Evolutionary conservation across 2,888 invertebrate genomes (phyloP).

Genomic region (Slavum lentiscoides): DNA sequence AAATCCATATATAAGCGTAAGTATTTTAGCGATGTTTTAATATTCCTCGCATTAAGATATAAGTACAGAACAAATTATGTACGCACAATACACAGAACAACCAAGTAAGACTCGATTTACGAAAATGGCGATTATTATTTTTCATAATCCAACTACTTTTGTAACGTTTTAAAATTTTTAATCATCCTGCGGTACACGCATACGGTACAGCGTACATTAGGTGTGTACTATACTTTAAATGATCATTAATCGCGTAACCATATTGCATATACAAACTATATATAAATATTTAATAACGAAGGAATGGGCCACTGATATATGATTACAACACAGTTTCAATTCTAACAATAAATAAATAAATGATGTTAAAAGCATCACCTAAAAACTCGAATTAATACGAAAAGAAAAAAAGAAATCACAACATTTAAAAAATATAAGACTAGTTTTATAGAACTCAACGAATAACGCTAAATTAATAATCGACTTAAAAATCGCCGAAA

Average conservation of each 20-base stretch:
- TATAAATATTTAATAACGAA: background rate
- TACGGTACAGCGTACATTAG: background rate
- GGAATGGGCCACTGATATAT: background rate
- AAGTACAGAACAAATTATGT: too few species aligned
- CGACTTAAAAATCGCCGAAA: background rate
- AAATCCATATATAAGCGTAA: too few species aligned
- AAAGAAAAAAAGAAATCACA: constrained; percentile 14
- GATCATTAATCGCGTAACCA: constrained; percentile 2
- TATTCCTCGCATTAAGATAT: too few species aligned
- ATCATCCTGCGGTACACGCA: background rate
- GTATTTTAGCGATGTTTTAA: too few species aligned
- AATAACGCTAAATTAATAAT: background rate
- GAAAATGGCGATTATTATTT: too few species aligned
- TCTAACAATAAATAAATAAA: background rate
- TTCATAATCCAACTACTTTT: too few species aligned
- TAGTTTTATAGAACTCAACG: too few species aligned
- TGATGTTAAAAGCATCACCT: too few species aligned
- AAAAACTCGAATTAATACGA: background rate
- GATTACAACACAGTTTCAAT: background rate
- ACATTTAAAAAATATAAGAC: background rate
- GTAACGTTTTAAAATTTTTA: background rate
- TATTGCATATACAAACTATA: background rate
- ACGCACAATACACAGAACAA: too few species aligned
- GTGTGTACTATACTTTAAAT: background rate
- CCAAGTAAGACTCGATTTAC: too few species aligned